Base-by-base conservation (phyloP, 2,113 vertebrate genomes). In the Trachemys scripta region DNA sequence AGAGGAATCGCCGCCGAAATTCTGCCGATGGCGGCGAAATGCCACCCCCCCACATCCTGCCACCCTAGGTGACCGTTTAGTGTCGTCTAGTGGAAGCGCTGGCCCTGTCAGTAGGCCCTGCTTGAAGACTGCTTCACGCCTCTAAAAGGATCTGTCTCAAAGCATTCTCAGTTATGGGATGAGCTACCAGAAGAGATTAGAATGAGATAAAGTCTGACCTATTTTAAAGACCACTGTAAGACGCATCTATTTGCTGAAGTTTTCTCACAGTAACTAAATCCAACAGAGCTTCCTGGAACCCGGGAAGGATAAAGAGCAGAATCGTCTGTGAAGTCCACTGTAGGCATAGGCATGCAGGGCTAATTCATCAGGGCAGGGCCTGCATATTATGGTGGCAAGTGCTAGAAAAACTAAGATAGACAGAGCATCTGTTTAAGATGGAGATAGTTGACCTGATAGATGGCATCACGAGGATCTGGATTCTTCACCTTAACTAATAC, bases 381-480 rank as follows among this genome's bases (percentile, higher is more conserved):
- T 53, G 50, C 2, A 5, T 35, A 19, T 20, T 38, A 88, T 38
- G 25, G 81, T 59, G 59, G 88, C 13, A 1, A 69, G 3, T 25
- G 27, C 10, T 11, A 1, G 0, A 53, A 88, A 90, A 56, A 2
- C 1, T 3, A 22, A n/a, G 25, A 19, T 38, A n/a, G 2, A 25
- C 17, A 19, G 4, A 75, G 20, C 10, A 51, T 78, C 47, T 90
- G 0, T 62, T 45, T 16, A 80, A 88, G 10, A 24, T 62, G 3
- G 25, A 91, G 25, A 24, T 49, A 14, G 29, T 10, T 82, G 35
- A 2, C 5, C 62, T 81, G 29, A 24, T 31, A 16, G 4, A 47
- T 4, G 78, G 3, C 45, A 62, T 45, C 56, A 38, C 6, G 88
- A 81, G 81, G 57, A 2, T 25, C 57, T 38, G 5, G 4, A 1